Base-by-base conservation (phyloP, 2,113 vertebrate genomes). In the Pelodiscus sinensis region DNA sequence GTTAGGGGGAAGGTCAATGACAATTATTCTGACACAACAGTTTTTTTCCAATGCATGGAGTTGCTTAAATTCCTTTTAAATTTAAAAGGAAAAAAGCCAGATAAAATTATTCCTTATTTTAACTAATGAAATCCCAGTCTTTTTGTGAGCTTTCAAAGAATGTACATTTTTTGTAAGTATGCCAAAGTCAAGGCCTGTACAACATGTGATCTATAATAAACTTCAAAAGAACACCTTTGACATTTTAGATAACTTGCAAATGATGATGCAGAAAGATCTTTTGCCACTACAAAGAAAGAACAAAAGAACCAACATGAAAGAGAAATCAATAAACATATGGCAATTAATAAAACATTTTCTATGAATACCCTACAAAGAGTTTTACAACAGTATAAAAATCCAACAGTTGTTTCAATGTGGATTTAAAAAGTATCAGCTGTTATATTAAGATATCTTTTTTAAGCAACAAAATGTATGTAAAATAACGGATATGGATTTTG, bases 211-310 rank as follows among this genome's bases (percentile, higher is more conserved):
- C 98, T 98, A 98, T 98, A 98, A 98, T 98, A 97, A 98, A 99
- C 99, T 99, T 99, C 99, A 99, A 99, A 99, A 99, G 99, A 98
- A 99, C 99, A 99, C 98, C 98, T 99, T 99, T 99, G 99, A 99
- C 99, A 99, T 98, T 99, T 98, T 98, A 97, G 98, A 99, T 99
- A 98, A 99, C 98, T 99, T 98, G 98, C 98, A 99, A 99, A 99
- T 99, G 98, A 99, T 99, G 99, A 99, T 98, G 98, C 98, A 98
- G 98, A 98, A 98, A 98, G 98, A 99, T 99, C 98, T 99, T 99
- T 99, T 99, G 99, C 99, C 99, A 99, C 99, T 99, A 99, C 99
- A 99, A 99, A 99, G 99, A 98, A 98, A 99, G 99, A 99, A 99
- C 99, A 99, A 99, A 99, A 99, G 99, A 99, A 99, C 98, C 98